Evolutionary conservation across 2,888 invertebrate species (phyloP), one percentile per base, ranked within the genome.

Genomic region (Acrobasis repandana): DNA sequence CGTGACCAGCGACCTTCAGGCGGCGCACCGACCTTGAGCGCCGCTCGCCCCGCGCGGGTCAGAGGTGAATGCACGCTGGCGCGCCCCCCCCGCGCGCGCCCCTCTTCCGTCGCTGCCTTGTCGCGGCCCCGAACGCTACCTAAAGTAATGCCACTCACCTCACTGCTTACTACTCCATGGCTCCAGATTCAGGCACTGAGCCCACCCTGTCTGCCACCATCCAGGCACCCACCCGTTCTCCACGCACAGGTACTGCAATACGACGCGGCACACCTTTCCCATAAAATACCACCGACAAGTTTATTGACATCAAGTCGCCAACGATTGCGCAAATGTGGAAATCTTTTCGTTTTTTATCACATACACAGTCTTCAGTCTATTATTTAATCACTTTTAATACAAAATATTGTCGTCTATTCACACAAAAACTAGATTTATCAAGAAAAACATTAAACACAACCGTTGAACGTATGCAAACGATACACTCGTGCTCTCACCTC

Each of bases 21-120:
- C 89, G 85, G 91, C 90, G 88, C 90, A 89, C 88, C 92, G 91
- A 91, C 92, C 92, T 91, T 91, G 92, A 88, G 89, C 84, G 83
- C 72, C 85, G 86, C 82, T 83, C 88, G 88, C 83, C 86, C 83
- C 89, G 86, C 85, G 86, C 91, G 90, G 91, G 91, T 91, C 91
- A 91, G 91, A 91, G 91, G 91, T 92, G 90, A 90, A 91, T 86
- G 91, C 85, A 88, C 91, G 86, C 80, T 71, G 67, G 71, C 71
- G 70, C 73, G 67, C 76, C 71, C 75, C 73, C 74, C 79, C 75
- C 83, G 69, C 80, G 73, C 80, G 73, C 79, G 69, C 74, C 68
- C 70, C 72, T 61, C 65, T 65, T 67, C 65, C 70, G 66, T 68
- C 72, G 72, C 69, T 68, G 71, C 79, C 80, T 74, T 73, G 72